Percentiles rank a stretch among this genome's conserved stretches.
Conservation (phyloP, 2,113 vertebrate genomes). For the Jaculus jaculus region DNA sequence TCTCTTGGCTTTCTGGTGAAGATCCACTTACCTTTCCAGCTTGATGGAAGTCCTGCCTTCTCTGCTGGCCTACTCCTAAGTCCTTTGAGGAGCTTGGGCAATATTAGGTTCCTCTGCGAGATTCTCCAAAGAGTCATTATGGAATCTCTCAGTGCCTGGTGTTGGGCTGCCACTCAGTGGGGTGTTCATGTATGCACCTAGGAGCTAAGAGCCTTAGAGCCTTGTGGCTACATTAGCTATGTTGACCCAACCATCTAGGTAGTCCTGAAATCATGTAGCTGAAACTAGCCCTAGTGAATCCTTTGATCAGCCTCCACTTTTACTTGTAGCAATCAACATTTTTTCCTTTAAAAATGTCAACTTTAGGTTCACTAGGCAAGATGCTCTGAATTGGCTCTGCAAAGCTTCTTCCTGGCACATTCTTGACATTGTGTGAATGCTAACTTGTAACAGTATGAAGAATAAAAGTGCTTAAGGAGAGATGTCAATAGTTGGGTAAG, state of each 20-base stretch:
- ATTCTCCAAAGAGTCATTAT: not conserved
- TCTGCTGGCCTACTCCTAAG: not conserved
- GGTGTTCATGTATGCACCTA: not conserved
- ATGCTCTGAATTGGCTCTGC: not conserved
- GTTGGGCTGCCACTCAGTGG: not conserved
- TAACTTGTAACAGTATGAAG: not conserved
- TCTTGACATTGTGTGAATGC: not conserved
- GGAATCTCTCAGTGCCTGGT: too few relatives aligned
- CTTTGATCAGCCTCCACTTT: not conserved
- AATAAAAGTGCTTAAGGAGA: not conserved
- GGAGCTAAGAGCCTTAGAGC: not conserved
- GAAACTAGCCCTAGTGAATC: not conserved
- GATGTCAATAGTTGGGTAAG: not conserved
- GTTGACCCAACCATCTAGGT: fast-evolving
- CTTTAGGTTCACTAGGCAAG: slow-evolving; percentile 3
- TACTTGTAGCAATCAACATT: not conserved
- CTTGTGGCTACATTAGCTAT: fast-evolving
- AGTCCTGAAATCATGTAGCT: not conserved
- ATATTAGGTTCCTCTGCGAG: not conserved
- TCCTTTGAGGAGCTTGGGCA: too few relatives aligned
- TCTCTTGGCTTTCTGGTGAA: not conserved
- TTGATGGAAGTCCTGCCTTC: not conserved
- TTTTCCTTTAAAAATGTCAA: not conserved
- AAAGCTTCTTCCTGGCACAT: not conserved
- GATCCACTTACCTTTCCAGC: not conserved